A percentile compares a stretch with the other conserved stretches of the same genome.
These are phyloP conservation scores for Bombus affinis DNA, from an alignment of 1,140 invertebrate species.

Conservation along the genomic window DNA sequence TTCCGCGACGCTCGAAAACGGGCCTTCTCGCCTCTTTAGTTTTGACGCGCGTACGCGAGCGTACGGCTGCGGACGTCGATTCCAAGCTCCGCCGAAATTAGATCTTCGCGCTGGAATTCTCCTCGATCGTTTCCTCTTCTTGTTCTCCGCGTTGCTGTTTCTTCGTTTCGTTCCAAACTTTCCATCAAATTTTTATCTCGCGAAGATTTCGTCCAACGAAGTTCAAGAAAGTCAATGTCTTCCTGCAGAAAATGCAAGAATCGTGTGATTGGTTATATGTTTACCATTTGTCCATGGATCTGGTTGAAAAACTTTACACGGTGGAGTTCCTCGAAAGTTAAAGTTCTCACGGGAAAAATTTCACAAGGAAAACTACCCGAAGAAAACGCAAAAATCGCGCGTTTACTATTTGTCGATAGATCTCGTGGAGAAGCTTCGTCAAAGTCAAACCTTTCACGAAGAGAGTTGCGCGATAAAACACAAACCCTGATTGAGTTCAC, in stretches of 20 bases:
- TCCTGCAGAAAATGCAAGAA: no score
- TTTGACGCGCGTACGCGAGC: conserved; percentile 73
- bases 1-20: conserved; percentile 57
- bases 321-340: not conserved
- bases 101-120: conserved; percentile 55
- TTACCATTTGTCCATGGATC: not conserved
- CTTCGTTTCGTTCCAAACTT: not conserved
- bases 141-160: not conserved
- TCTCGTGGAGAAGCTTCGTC: not conserved
- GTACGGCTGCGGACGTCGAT: conserved; percentile 57
- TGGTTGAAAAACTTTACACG: not conserved
- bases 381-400: not conserved
- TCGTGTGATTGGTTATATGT: not conserved
- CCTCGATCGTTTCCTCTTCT: not conserved
- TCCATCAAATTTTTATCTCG: not conserved
- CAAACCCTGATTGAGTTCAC: not conserved
- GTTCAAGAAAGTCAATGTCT: not conserved
- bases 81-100: conserved; percentile 63
- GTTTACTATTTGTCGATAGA: not conserved
- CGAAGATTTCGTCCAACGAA: not conserved
- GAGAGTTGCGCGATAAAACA: no score
- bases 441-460: not conserved
- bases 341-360: not conserved
- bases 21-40: conserved; percentile 68
- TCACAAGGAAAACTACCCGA: not conserved